A percentile compares a stretch with the other conserved stretches of the same genome.
These are phyloP conservation scores for Anagrus nilaparvatae DNA, from an alignment of 1,140 invertebrate genomes.

Conservation along the genomic window DNA sequence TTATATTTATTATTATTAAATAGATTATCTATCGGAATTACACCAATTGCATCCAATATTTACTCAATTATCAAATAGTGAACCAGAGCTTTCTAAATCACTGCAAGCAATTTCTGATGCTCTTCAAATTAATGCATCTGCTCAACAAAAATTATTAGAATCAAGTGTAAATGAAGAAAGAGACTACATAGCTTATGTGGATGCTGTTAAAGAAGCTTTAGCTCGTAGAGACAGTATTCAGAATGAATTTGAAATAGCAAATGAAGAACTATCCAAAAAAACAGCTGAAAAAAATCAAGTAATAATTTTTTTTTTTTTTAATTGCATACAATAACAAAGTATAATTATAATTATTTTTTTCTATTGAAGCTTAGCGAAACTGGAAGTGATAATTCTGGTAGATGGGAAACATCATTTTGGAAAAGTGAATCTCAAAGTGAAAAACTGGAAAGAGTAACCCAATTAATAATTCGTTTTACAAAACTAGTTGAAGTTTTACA, in stretches of 20 bases:
- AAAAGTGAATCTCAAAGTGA: conserved; percentile 47
- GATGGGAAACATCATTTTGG: conserved; percentile 45
- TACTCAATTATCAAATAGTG: conserved; percentile 43
- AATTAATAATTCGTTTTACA: conserved; percentile 44
- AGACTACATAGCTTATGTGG: conserved; percentile 61
- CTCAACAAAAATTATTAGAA: conserved; percentile 44
- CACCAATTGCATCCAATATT: conserved; percentile 48
- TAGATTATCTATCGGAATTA: conserved; percentile 46
- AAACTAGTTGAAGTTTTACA: conserved; percentile 49
- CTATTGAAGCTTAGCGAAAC: conserved; percentile 27
- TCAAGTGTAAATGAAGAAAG: conserved; percentile 46
- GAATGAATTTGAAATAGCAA: conserved; percentile 54
- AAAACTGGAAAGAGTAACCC: conserved; percentile 46
- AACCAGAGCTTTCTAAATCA: conserved; percentile 43
- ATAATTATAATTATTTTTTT: conserved; percentile 7
- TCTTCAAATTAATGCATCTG: conserved; percentile 40
- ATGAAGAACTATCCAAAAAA: conserved; percentile 54
- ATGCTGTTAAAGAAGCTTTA: conserved; percentile 58
- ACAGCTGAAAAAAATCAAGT: conserved; percentile 57
- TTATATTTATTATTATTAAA: conserved; percentile 1
- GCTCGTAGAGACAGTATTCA: conserved; percentile 57
- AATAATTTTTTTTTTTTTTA: conserved; percentile 1
- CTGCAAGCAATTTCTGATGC: conserved; percentile 43
- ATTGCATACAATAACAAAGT: not conserved
- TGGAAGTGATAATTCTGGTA: conserved; percentile 22